phyloP scores from a whole-genome alignment of 2,113 vertebrate species.

The Fukomys damarensis region DNA sequence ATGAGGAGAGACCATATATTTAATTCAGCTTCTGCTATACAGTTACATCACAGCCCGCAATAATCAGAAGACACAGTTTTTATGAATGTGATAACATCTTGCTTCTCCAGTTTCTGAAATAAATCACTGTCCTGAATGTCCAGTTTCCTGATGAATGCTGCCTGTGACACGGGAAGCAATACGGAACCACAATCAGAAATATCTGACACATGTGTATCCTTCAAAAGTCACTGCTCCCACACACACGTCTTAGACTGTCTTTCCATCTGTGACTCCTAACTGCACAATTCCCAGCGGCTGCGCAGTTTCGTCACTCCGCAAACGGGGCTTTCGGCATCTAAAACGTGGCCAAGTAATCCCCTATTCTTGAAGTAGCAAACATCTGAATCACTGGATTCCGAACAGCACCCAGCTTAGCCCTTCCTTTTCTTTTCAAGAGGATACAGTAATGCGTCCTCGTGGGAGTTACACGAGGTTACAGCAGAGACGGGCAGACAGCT shows the following conservation, averaged over 20 bases:
- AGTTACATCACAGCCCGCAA: neutral
- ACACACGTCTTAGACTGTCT: neutral
- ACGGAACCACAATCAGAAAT: neutral
- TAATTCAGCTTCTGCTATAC: neutral
- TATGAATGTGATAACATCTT: slow-evolving; percentile 1
- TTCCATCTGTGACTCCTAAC: neutral
- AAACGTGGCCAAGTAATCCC: neutral
- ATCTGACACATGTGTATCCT: neutral
- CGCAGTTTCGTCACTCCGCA: neutral
- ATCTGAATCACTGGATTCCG: neutral
- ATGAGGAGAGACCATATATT: neutral
- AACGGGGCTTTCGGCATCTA: too few species aligned
- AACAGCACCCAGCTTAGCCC: neutral
- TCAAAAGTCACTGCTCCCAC: neutral
- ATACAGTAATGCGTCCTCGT: neutral
- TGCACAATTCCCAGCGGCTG: neutral
- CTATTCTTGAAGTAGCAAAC: neutral
- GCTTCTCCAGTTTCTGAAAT: slow-evolving; percentile 43
- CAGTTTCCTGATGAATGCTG: neutral
- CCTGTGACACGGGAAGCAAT: neutral
- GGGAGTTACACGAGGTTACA: neutral
- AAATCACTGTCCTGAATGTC: neutral
- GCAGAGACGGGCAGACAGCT: neutral
- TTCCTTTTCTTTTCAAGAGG: neutral
- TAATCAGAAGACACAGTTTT: neutral